Base-by-base conservation (phyloP, 1,140 invertebrate species). In the Listronotus oregonensis region DNA sequence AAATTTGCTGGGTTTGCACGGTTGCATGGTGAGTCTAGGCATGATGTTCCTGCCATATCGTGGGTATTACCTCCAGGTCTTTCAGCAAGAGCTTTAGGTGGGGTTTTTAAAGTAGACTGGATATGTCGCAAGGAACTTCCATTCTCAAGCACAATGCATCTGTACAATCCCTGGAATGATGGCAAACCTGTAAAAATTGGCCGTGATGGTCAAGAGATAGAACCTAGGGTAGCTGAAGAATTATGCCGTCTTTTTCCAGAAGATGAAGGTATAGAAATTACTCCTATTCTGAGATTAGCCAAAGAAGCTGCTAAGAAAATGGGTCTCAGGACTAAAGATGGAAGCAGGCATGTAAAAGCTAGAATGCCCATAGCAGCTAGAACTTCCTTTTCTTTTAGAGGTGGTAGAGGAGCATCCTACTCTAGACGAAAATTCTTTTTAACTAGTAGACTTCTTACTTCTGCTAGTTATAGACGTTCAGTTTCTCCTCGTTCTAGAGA, bases 151-250 rank as follows among this genome's bases (percentile, higher is more conserved):
- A 97, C 95, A 1, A 85, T 93, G 67, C 95, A 98, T 81, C 82
- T 99, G 21, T 96, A 96, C 74, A 99, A 99, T 85, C 90, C 94
- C 5, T 98, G 96, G 95, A 99, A 99, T 85, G 95, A 98, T 79
- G 94, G 95, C 34, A 98, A 98, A 81, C 95, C 96, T 54, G 96
- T 99, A 0, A 99, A 99, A 85, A 98, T 99, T 77, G 96, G 96
- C 12, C 85, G 97, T 72, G 97, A 99, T 86, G 97, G 97, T 14
- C 97, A 98, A 85, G 95, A 97, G 85, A 95, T 98, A 66, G 96
- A 98, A 77, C 95, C 95, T 11, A 87, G 91, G 76, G 94, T 97
- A 64, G 97, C 93, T 34, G 93, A 96, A 79, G 93, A 96, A 79
- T 82, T 99, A 32, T 98, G 96, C 78, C 87, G 95, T 70, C 81